These are phyloP conservation scores for Nematopogon swammerdamellus DNA, from an alignment of 2,888 invertebrate species.

Conservation along the genomic window DNA sequence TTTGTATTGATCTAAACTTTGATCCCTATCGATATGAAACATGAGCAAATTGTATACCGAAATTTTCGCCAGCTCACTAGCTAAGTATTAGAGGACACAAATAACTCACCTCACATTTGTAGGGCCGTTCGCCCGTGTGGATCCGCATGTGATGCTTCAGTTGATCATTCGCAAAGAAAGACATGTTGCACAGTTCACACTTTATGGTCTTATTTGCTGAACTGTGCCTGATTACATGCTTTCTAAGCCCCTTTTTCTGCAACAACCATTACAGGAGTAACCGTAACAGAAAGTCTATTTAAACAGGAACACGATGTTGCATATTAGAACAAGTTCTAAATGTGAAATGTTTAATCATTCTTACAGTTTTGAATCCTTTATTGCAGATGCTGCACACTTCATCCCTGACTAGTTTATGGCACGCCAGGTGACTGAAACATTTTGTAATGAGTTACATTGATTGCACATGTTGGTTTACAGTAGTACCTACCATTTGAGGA, in stretches of 20 bases:
- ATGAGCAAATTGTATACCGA: too few species aligned
- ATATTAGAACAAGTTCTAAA: background rate
- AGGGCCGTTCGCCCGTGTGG: constrained; percentile 37
- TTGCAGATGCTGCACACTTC: too few species aligned
- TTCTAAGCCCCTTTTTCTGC: constrained; percentile 18
- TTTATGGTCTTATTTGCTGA: constrained; percentile 20
- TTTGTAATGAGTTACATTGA: too few species aligned
- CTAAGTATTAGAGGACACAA: background rate
- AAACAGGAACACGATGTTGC: background rate
- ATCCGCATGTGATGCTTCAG: constrained; percentile 29
- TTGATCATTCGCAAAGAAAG: constrained; percentile 18
- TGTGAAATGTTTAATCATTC: constrained; percentile 9
- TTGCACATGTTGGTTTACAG: too few species aligned
- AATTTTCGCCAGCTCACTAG: too few species aligned
- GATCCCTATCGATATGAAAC: too few species aligned
- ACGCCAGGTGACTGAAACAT: too few species aligned
- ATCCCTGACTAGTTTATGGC: too few species aligned
- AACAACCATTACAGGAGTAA: background rate
- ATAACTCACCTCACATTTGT: constrained; percentile 27
- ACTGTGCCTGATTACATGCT: constrained; percentile 25
- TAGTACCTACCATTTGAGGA: too few species aligned
- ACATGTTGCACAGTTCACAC: constrained; percentile 30
- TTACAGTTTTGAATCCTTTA: constrained; percentile 31
- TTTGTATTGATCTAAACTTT: too few species aligned
- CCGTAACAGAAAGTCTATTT: background rate